These are phyloP conservation scores for Ictalurus furcatus DNA, from an alignment of 2,113 vertebrate species.

Conservation along the genomic window DNA sequence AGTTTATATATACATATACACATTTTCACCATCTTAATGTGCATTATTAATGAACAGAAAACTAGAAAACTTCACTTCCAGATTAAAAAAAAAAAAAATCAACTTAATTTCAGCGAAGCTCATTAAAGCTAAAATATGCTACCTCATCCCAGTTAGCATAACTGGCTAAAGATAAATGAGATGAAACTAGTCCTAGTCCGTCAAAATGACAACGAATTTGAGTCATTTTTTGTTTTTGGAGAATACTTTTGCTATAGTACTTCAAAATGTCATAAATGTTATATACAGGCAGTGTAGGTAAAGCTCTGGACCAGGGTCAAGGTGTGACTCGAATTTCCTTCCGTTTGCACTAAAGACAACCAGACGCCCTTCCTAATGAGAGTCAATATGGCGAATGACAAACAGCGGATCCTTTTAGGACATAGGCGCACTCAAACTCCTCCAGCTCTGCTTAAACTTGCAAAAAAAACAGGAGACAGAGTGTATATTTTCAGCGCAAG, in stretches of 20 bases:
- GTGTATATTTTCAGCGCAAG: slow-evolving; percentile 53
- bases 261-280: not conserved
- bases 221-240: not conserved
- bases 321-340: slow-evolving; percentile 92
- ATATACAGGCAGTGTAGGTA: slow-evolving; percentile 47
- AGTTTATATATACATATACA: not conserved
- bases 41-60: not conserved
- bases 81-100: not conserved
- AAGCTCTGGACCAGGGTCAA: slow-evolving; percentile 82
- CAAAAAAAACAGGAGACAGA: slow-evolving; percentile 45
- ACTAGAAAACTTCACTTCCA: not conserved
- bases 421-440: slow-evolving; percentile 70
- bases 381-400: slow-evolving; percentile 96
- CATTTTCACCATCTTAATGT: not conserved
- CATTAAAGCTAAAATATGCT: not conserved
- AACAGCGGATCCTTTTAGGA: slow-evolving; percentile 82
- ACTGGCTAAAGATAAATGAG: not conserved
- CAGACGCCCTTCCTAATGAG: slow-evolving; percentile 88
- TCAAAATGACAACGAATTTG: not conserved
- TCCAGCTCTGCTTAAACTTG: slow-evolving; percentile 61
- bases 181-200: not conserved
- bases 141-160: not conserved
- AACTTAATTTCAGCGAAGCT: not conserved
- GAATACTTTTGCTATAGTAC: slow-evolving; percentile 18
- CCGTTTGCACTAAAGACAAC: slow-evolving; percentile 93